phyloP scores from a whole-genome alignment of 2,113 vertebrate species.

The Actenoides lindsayi region DNA sequence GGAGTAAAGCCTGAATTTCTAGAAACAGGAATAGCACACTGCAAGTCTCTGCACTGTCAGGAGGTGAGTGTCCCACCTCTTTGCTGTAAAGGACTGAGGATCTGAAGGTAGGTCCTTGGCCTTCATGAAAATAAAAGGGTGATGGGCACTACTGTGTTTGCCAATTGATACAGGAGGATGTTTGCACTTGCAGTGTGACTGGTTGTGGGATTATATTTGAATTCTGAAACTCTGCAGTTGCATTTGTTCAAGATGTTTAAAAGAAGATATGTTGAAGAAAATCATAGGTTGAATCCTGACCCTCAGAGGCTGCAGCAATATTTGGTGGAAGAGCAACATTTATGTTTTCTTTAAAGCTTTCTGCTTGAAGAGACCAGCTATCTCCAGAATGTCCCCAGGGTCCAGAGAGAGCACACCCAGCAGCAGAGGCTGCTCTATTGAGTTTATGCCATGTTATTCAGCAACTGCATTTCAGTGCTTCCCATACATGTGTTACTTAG shows the following conservation, averaged over 20 bases:
- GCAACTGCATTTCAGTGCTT: background rate
- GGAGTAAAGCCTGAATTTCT: background rate
- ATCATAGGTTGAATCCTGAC: background rate
- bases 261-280: background rate
- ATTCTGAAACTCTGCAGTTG: background rate
- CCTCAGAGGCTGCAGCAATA: background rate
- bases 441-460: background rate
- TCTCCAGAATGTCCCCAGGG: background rate
- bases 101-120: background rate
- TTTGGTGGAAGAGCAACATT: background rate
- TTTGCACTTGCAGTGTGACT: background rate
- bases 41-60: background rate
- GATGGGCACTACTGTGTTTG: background rate
- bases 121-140: background rate
- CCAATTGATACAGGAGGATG: accelerated
- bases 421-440: background rate
- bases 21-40: background rate
- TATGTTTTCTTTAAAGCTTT: background rate
- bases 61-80: background rate
- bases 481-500: accelerated
- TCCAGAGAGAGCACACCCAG: background rate
- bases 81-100: background rate
- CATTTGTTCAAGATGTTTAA: accelerated
- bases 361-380: background rate
- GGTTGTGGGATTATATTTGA: background rate